Percentiles rank a stretch among this genome's conserved stretches.
Conservation (phyloP, 1,140 invertebrate species). For the Trichoplusia ni region DNA sequence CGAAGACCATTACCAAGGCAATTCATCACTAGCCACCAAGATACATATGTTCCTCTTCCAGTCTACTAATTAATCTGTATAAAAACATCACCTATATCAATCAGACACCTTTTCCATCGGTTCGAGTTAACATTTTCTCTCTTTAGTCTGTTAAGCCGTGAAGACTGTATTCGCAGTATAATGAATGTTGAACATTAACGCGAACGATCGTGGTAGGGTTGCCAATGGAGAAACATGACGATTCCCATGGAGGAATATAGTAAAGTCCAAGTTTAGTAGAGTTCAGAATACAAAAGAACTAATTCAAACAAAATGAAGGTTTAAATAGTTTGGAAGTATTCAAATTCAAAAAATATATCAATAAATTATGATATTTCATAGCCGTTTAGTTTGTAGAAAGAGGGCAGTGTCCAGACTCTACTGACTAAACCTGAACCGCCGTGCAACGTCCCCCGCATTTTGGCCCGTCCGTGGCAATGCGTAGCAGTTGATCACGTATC, state of each 20-base stretch:
- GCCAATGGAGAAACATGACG: neutral
- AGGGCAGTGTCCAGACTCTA: no score
- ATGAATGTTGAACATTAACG: slow-evolving; percentile 7
- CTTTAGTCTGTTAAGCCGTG: neutral
- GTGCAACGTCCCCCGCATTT: no score
- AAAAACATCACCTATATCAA: neutral
- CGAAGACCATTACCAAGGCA: neutral
- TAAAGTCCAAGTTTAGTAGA: no score
- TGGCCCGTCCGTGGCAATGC: no score
- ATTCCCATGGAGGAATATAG: neutral
- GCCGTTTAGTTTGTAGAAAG: no score
- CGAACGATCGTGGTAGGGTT: neutral
- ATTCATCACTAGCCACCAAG: neutral
- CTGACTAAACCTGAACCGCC: no score
- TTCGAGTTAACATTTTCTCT: slow-evolving; percentile 11
- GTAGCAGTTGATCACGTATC: no score
- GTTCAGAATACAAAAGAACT: no score
- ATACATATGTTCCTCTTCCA: neutral
- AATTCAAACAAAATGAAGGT: no score
- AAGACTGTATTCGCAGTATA: neutral
- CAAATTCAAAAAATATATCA: no score
- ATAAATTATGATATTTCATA: no score
- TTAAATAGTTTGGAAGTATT: no score
- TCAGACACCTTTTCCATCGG: neutral
- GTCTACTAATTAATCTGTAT: neutral